A percentile compares a stretch with the other conserved stretches of the same genome.
Conservation (phyloP, 2,113 vertebrate species). For the Megaceryle torquata region DNA sequence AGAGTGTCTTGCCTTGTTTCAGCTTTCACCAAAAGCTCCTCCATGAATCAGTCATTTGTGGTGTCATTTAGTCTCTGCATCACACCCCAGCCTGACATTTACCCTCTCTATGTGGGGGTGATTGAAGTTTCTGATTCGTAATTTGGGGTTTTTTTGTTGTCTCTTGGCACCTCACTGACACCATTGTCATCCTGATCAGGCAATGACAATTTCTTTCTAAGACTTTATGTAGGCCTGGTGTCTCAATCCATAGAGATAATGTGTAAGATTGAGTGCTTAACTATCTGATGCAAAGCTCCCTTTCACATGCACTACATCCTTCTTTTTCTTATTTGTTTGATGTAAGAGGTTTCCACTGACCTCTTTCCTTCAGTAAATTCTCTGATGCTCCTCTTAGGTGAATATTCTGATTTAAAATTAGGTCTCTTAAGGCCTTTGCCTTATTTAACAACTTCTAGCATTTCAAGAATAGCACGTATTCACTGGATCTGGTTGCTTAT, state of each 20-base stretch:
- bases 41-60: background rate
- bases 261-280: background rate
- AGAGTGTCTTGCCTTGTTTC: background rate
- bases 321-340: background rate
- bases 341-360: background rate
- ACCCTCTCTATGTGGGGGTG: background rate
- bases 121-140: slow-evolving; percentile 34
- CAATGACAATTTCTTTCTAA: background rate
- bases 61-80: slow-evolving; percentile 1
- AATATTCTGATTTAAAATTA: background rate
- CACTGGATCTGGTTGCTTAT: background rate
- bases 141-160: background rate
- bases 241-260: background rate
- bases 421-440: background rate
- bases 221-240: background rate
- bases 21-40: background rate
- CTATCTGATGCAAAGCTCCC: background rate
- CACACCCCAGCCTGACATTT: slow-evolving; percentile 46
- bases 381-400: background rate
- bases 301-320: background rate
- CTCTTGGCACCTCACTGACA: slow-evolving; percentile 11
- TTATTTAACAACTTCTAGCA: background rate
- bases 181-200: slow-evolving; percentile 5
- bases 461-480: background rate
- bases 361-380: background rate